A percentile compares a stretch with the other conserved stretches of the same genome.
These are phyloP conservation scores for Botia kubotai DNA, from an alignment of 2,797 vertebrate genomes.

Conservation along the genomic window DNA sequence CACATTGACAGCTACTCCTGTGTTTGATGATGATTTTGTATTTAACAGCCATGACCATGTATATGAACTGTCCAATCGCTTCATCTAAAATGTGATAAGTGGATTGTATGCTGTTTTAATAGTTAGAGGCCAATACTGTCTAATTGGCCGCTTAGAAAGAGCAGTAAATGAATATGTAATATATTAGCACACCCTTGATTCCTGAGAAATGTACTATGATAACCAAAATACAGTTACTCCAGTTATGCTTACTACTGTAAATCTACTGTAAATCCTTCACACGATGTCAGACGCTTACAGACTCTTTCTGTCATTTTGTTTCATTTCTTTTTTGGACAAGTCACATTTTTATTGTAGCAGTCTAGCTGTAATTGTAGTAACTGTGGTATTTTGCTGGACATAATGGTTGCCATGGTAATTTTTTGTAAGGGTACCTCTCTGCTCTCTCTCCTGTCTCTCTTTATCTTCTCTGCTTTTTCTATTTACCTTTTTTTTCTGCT, in stretches of 20 bases:
- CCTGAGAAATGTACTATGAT: neutral
- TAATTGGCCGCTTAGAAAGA: too few species aligned
- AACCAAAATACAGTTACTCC: neutral
- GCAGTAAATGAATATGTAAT: too few species aligned
- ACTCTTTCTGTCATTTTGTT: too few species aligned
- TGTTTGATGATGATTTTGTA: neutral
- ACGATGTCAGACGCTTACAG: too few species aligned
- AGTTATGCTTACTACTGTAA: neutral
- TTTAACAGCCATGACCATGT: neutral
- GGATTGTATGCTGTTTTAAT: too few species aligned
- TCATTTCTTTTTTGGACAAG: too few species aligned
- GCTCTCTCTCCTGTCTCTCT: neutral
- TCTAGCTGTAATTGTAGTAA: neutral
- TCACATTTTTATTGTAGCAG: neutral
- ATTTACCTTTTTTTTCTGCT: neutral
- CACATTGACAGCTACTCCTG: neutral
- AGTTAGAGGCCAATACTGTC: too few species aligned
- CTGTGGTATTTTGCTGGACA: neutral
- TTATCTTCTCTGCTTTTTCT: neutral
- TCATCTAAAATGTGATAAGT: too few species aligned
- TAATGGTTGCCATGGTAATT: neutral
- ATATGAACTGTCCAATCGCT: too few species aligned
- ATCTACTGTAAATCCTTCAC: neutral
- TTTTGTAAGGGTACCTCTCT: neutral
- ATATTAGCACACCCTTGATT: neutral